These are phyloP conservation scores for Enoplolaimus lenunculus DNA, from an alignment of 2,888 invertebrate species.

Conservation along the genomic window DNA sequence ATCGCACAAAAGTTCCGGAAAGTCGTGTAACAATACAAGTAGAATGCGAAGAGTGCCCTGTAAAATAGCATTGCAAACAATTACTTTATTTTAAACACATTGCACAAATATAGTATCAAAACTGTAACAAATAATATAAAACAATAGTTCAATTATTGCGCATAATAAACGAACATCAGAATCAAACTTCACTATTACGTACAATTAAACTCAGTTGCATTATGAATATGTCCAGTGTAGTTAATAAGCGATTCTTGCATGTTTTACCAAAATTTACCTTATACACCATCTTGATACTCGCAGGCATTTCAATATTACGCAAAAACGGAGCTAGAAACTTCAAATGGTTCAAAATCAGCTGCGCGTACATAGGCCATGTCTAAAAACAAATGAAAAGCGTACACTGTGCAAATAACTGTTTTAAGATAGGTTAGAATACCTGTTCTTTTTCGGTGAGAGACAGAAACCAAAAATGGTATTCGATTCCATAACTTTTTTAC, in stretches of 20 bases:
- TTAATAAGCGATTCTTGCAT: too few species aligned
- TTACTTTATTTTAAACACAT: too few species aligned
- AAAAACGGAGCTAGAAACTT: constrained; percentile 91
- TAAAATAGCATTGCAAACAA: too few species aligned
- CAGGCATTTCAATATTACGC: constrained; percentile 84
- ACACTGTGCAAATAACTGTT: background rate
- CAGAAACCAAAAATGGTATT: background rate
- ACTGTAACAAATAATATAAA: too few species aligned
- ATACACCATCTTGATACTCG: constrained; percentile 80
- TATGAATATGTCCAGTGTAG: too few species aligned
- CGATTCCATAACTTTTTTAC: too few species aligned
- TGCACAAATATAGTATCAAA: too few species aligned
- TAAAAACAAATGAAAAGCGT: constrained; percentile 30
- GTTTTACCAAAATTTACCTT: too few species aligned
- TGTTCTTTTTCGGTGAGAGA: background rate
- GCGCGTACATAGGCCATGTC: constrained; percentile 94
- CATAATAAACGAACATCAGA: too few species aligned
- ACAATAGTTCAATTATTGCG: too few species aligned
- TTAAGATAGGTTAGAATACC: background rate
- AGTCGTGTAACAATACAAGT: constrained; percentile 87
- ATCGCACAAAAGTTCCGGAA: constrained; percentile 96
- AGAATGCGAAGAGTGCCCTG: constrained; percentile 72
- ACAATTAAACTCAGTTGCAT: too few species aligned
- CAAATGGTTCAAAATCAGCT: constrained; percentile 82
- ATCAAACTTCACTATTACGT: too few species aligned